A percentile compares a stretch with the other conserved stretches of the same genome.
Evolutionary conservation across 2,888 invertebrate genomes (phyloP).

Genomic region (Acrobeloides nanus): DNA sequence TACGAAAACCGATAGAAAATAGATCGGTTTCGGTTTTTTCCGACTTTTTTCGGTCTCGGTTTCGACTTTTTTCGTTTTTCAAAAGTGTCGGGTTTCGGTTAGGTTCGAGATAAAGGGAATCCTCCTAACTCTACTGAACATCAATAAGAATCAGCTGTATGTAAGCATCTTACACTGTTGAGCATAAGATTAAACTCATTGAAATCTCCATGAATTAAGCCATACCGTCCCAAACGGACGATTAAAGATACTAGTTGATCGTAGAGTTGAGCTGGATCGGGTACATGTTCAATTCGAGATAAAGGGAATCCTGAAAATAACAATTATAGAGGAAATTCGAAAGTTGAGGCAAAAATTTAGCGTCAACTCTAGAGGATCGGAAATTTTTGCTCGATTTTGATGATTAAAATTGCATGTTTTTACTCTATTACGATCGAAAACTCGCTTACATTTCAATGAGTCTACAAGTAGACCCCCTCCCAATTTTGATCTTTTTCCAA

Average conservation of each 20-base stretch:
- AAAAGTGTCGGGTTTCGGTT: no score
- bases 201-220: conserved; percentile 96
- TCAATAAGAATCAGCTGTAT: conserved; percentile 7
- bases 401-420: no score
- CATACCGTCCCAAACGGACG: conserved; percentile 79
- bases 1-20: no score
- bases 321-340: no score
- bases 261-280: conserved; percentile 63
- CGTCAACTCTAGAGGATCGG: background rate
- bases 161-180: conserved; percentile 19
- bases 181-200: conserved; percentile 96
- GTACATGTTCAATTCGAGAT: conserved; percentile 44
- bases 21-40: no score
- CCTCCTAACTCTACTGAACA: conserved; percentile 5
- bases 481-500: no score
- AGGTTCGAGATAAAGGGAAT: no score
- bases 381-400: no score
- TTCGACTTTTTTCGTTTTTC: background rate
- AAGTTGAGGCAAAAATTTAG: conserved; percentile 2
- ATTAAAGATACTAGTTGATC: conserved; percentile 82
- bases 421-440: no score
- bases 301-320: conserved; percentile 54
- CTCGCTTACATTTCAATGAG: no score
- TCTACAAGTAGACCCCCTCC: no score
- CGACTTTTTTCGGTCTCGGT: no score